Evolutionary conservation across 2,888 invertebrate species (phyloP), one percentile per base, ranked within the genome.

Genomic region (Corythucha ciliata): DNA sequence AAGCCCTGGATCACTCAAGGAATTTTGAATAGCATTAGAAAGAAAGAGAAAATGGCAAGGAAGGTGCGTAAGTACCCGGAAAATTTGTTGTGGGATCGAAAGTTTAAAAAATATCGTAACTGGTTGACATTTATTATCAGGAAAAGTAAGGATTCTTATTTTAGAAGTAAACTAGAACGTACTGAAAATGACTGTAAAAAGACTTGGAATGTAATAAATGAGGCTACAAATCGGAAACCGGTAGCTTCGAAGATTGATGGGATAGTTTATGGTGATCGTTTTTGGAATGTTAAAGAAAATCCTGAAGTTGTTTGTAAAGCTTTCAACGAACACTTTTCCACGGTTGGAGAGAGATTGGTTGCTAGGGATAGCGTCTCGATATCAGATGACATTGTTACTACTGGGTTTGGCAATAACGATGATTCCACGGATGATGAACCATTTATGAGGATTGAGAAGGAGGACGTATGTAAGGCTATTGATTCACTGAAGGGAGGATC

Each of bases 271-370:
- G 16, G 16, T 33, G 33, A 16, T 16, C n/a, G 16, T 16, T n/a
- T 33, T 16, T 33, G n/a, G 6, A 16, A 33, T 16, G 16, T 16
- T 16, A 33, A 16, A n/a, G 33, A 14, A n/a, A 16, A 33, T n/a
- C 33, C 33, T 33, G 16, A n/a, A 14, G 33, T 16, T 16, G 33
- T 33, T 16, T n/a, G 14, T 33, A 33, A 33, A 14, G 33, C 33
- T 16, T 16, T 33, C 33, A 33, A 33, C 16, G 33, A 33, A 33
- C 33, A 33, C 16, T 33, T 33, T 33, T n/a, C 33, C n/a, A 33
- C 33, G 33, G 33, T 33, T 33, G 33, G 33, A 16, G 16, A 16
- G 16, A 16, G 33, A 33, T 16, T n/a, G n/a, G n/a, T n/a, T n/a
- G n/a, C n/a, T n/a, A n/a, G n/a, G n/a, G n/a, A n/a, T n/a, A n/a